A percentile compares a stretch with the other conserved stretches of the same genome.
phyloP scores from a whole-genome alignment of 2,888 invertebrate genomes.

The Gibbula magus region DNA sequence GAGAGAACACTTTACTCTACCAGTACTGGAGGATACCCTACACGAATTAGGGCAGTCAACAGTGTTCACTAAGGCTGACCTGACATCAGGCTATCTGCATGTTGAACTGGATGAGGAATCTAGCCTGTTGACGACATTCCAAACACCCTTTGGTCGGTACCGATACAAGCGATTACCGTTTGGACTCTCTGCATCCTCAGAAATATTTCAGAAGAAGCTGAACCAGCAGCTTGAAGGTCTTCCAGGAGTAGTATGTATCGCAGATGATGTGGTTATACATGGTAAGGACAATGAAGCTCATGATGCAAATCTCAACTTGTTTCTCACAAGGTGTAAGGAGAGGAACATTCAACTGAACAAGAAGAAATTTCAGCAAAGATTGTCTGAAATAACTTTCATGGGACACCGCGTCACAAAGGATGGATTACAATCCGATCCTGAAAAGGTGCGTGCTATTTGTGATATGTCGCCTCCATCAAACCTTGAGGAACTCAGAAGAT shows the following conservation, averaged over 20 bases:
- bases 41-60: slow-evolving; percentile 36
- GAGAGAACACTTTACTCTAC: slow-evolving; percentile 20
- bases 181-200: slow-evolving; percentile 36
- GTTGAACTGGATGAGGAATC: slow-evolving; percentile 39
- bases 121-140: slow-evolving; percentile 37
- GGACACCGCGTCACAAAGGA: slow-evolving; percentile 38
- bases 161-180: slow-evolving; percentile 44
- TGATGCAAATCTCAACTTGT: slow-evolving; percentile 30
- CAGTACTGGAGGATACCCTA: slow-evolving; percentile 41
- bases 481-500: slow-evolving; percentile 35
- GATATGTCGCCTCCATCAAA: slow-evolving; percentile 37
- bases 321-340: slow-evolving; percentile 40
- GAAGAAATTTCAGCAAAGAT: slow-evolving; percentile 24
- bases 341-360: slow-evolving; percentile 37
- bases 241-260: slow-evolving; percentile 39
- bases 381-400: slow-evolving; percentile 31
- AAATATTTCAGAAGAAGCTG: slow-evolving; percentile 45
- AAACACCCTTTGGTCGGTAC: slow-evolving; percentile 35
- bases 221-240: slow-evolving; percentile 37
- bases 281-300: slow-evolving; percentile 33
- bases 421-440: slow-evolving; percentile 39
- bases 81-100: slow-evolving; percentile 43
- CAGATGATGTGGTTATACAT: slow-evolving; percentile 42
- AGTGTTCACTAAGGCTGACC: slow-evolving; percentile 42
- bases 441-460: slow-evolving; percentile 38